A percentile compares a stretch with the other conserved stretches of the same genome.
phyloP scores from a whole-genome alignment of 2,888 invertebrate species.

The Malthinus flaveolus region DNA sequence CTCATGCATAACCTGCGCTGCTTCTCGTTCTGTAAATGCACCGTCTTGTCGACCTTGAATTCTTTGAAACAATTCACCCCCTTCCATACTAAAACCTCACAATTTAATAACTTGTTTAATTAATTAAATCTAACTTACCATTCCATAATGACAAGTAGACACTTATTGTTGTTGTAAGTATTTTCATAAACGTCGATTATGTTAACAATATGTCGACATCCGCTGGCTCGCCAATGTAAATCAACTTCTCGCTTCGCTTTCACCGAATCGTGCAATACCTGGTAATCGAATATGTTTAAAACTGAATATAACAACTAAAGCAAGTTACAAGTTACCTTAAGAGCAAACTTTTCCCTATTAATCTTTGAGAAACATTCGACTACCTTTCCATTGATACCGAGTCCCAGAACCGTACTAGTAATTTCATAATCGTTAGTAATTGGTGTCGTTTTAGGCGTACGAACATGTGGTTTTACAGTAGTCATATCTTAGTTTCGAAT shows the following conservation, averaged over 20 bases:
- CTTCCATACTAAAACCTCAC: conserved; percentile 79
- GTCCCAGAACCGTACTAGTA: conserved; percentile 88
- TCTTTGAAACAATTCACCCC: conserved; percentile 95
- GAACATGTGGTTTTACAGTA: conserved; percentile 42
- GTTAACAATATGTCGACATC: conserved; percentile 91
- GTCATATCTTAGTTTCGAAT: conserved; percentile 27
- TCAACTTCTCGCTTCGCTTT: conserved; percentile 96
- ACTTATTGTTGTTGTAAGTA: conserved; percentile 87
- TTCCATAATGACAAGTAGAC: conserved; percentile 98
- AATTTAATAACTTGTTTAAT: not conserved
- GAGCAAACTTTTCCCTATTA: conserved; percentile 79
- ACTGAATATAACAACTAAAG: conserved; percentile 3
- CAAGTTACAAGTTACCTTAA: conserved; percentile 74
- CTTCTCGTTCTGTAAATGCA: conserved; percentile 96
- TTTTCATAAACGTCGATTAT: conserved; percentile 95
- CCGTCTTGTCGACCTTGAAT: conserved; percentile 94
- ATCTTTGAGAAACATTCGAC: conserved; percentile 86
- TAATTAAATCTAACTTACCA: conserved; percentile 62
- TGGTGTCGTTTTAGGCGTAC: conserved; percentile 73
- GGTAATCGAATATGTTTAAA: conserved; percentile 34
- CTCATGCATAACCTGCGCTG: conserved; percentile 93
- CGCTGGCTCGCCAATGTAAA: conserved; percentile 90
- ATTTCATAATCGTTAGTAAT: conserved; percentile 91
- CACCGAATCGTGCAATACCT: conserved; percentile 87
- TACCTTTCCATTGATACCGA: conserved; percentile 98